A percentile compares a stretch with the other conserved stretches of the same genome.
These are phyloP conservation scores for Peromyscus polionotus DNA, from an alignment of 2,113 vertebrate genomes.

Conservation along the genomic window DNA sequence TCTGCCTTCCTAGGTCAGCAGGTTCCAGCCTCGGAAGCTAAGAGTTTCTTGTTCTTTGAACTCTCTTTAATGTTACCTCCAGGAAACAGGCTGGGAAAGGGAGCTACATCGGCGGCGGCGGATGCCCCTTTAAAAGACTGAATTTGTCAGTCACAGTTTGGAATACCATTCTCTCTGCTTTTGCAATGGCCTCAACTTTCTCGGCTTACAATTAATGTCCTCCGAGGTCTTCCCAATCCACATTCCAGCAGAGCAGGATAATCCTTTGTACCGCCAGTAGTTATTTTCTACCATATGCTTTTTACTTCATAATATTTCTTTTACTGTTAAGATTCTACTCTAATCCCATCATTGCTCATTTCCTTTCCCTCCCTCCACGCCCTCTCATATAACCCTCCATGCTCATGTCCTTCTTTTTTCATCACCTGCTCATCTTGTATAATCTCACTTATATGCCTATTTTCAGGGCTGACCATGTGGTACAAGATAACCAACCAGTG, in stretches of 20 bases:
- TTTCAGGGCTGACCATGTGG: neutral
- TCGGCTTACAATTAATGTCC: neutral
- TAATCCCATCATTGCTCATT: neutral
- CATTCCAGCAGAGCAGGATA: neutral
- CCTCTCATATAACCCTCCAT: neutral
- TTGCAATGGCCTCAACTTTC: neutral
- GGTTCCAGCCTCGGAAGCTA: neutral
- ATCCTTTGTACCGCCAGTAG: neutral
- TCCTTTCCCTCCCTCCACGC: neutral
- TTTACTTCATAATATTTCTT: neutral
- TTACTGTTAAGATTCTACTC: neutral
- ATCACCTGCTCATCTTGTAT: neutral
- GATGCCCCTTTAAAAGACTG: neutral
- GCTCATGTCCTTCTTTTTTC: neutral
- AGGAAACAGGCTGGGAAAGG: neutral
- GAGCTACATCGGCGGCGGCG: neutral
- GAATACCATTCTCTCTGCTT: too few species aligned
- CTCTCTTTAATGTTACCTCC: neutral
- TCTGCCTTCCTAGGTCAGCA: neutral
- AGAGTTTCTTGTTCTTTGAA: neutral
- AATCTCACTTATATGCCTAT: neutral
- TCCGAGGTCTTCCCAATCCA: neutral
- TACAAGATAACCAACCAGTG: neutral
- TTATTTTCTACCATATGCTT: neutral
- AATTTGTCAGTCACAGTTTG: neutral